These are phyloP conservation scores for Amitus sp. DNA, from an alignment of 2,888 invertebrate species.

Conservation along the genomic window DNA sequence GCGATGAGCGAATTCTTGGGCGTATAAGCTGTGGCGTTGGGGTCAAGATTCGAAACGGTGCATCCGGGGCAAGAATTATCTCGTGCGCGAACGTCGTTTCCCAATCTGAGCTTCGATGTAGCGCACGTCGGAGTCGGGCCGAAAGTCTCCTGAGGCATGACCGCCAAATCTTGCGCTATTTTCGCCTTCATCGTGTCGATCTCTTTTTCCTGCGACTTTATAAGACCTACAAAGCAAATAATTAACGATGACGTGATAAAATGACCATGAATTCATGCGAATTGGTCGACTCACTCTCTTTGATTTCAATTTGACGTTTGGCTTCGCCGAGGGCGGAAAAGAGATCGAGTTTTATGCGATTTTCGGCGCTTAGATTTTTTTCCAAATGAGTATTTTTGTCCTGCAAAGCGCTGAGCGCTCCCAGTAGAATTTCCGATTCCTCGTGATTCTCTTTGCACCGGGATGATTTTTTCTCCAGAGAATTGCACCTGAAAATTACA, in stretches of 20 bases:
- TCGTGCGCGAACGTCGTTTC: slow-evolving; percentile 58
- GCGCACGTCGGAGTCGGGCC: slow-evolving; percentile 69
- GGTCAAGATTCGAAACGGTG: slow-evolving; percentile 76
- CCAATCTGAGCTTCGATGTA: slow-evolving; percentile 72
- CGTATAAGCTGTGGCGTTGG: slow-evolving; percentile 91
- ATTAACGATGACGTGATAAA: neutral
- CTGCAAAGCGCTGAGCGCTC: slow-evolving; percentile 83
- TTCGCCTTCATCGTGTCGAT: slow-evolving; percentile 90
- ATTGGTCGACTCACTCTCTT: slow-evolving; percentile 75
- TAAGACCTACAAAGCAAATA: slow-evolving; percentile 71
- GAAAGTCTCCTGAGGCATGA: slow-evolving; percentile 83
- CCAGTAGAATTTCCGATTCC: slow-evolving; percentile 80
- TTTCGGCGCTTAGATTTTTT: slow-evolving; percentile 94
- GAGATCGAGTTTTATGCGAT: slow-evolving; percentile 96
- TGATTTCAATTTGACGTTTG: slow-evolving; percentile 87
- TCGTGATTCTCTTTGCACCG: slow-evolving; percentile 74
- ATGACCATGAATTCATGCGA: neutral
- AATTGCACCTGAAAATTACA: slow-evolving; percentile 48
- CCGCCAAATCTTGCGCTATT: slow-evolving; percentile 92
- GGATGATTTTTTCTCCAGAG: slow-evolving; percentile 55
- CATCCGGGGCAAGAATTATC: slow-evolving; percentile 64
- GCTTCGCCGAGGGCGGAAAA: slow-evolving; percentile 97
- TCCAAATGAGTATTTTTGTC: slow-evolving; percentile 94
- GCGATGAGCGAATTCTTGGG: slow-evolving; percentile 77
- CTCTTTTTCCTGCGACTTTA: slow-evolving; percentile 89